Percentiles rank a stretch among this genome's conserved stretches.
Evolutionary conservation across 2,888 invertebrate genomes (phyloP).

Genomic region (Synergus japonicus): DNA sequence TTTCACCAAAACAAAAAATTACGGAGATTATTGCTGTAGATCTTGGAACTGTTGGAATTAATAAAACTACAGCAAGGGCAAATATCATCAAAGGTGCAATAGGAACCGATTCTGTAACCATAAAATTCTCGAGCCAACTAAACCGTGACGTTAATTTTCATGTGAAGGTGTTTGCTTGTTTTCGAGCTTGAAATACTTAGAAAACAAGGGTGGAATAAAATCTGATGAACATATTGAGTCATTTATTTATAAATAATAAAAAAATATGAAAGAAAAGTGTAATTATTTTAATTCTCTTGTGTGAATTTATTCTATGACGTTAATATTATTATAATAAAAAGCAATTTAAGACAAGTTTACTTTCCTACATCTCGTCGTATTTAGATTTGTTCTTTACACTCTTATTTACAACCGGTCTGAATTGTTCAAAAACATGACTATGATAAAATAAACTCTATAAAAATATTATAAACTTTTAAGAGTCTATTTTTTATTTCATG

Average conservation of each 20-base stretch:
- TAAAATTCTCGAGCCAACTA: neutral
- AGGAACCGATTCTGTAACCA: neutral
- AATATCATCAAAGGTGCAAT: neutral
- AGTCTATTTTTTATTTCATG: too few relatives aligned
- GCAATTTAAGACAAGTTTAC: neutral
- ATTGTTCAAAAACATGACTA: neutral
- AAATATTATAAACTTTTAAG: too few relatives aligned
- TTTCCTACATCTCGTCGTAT: neutral
- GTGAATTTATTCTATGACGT: neutral
- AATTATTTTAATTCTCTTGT: too few relatives aligned
- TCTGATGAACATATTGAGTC: neutral
- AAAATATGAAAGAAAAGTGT: neutral
- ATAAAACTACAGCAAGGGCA: too few relatives aligned
- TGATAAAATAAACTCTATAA: too few relatives aligned
- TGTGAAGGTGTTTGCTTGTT: neutral
- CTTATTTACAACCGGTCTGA: constrained; percentile 11
- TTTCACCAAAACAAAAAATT: too few relatives aligned
- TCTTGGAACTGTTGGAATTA: too few relatives aligned
- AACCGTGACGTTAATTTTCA: neutral
- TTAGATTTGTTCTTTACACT: neutral
- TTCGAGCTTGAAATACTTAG: too few relatives aligned
- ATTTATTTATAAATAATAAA: neutral
- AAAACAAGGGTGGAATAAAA: too few relatives aligned
- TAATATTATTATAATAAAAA: neutral
- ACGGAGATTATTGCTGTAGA: too few relatives aligned